Base-by-base conservation (phyloP, 2,888 invertebrate genomes). In the Parasteatoda lunata region DNA sequence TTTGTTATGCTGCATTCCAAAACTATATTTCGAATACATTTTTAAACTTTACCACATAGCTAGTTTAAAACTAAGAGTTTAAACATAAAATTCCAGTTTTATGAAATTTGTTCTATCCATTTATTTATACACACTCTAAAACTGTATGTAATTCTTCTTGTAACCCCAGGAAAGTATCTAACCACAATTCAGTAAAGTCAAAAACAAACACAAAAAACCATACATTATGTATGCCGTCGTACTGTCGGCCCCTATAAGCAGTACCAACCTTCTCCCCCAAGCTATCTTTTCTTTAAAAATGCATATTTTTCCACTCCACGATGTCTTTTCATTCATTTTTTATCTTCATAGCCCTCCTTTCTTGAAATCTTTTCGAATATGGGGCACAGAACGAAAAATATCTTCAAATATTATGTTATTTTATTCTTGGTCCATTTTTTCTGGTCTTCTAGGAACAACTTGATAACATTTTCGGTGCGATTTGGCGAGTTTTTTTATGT, bases 301-400 rank as follows among this genome's bases (percentile, higher is more conserved):
- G 11, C 66, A 9, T 76, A 30, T 49, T 76, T 65, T 48, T 49
- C 52, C 13, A 49, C 68, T 77, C 68, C 48, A 51, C 48, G 68
- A 70, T 45, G 48, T 49, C 59, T 75, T 81, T 81, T 69, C 81
- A 81, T 81, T 81, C 75, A 81, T 81, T 66, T 81, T 81, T 81
- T 80, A 80, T 66, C 71, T 80, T 66, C 64, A 73, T 49, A 45
- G 45, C 49, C 48, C 13, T 47, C 9, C 11, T 15, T 76, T 49
- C 49, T 65, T 11, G 45, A 64, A 72, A 72, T 13, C 59, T 59
- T n/a, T 5, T 5, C 5, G 59, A 59, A 59, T 59, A 13, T 59
- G 11, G 59, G 59, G n/a, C 9, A 59, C n/a, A n/a, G 59, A 13
- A n/a, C n/a, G 59, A 59, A 59, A 59, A 59, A 59, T 69, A 68